Evolutionary conservation across 2,113 vertebrate genomes (phyloP).

Genomic region (Bubo scandiacus): DNA sequence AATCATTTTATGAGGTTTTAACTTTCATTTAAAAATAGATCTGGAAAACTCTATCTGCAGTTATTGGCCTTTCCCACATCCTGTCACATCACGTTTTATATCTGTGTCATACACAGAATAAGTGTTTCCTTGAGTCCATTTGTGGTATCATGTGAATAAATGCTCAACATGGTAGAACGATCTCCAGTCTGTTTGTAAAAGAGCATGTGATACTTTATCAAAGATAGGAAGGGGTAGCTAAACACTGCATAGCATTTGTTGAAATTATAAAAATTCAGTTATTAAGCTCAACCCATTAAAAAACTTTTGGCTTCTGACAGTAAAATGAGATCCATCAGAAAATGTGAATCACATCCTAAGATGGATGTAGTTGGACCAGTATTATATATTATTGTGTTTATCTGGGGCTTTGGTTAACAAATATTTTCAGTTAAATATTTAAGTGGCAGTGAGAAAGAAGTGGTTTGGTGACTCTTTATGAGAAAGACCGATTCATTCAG

Average conservation of each 20-base stretch:
- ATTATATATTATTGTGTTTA: neutral
- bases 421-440: neutral
- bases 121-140: conserved; percentile 13
- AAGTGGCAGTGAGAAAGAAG: neutral
- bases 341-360: neutral
- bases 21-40: neutral
- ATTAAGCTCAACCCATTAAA: neutral
- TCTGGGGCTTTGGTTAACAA: neutral
- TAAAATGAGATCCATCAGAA: neutral
- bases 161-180: neutral
- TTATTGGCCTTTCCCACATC: neutral
- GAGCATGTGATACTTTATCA: neutral
- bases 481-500: neutral
- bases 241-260: neutral
- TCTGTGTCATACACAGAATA: neutral
- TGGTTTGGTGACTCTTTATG: neutral
- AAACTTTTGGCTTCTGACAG: neutral
- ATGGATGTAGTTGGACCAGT: neutral
- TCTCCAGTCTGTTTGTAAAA: neutral
- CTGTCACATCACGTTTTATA: neutral
- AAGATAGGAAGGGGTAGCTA: neutral
- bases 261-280: neutral
- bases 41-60: neutral
- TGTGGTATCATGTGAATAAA: neutral
- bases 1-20: neutral